Evolutionary conservation across 2,797 vertebrate species (phyloP).

Genomic region (Bryconaethiops microstoma): DNA sequence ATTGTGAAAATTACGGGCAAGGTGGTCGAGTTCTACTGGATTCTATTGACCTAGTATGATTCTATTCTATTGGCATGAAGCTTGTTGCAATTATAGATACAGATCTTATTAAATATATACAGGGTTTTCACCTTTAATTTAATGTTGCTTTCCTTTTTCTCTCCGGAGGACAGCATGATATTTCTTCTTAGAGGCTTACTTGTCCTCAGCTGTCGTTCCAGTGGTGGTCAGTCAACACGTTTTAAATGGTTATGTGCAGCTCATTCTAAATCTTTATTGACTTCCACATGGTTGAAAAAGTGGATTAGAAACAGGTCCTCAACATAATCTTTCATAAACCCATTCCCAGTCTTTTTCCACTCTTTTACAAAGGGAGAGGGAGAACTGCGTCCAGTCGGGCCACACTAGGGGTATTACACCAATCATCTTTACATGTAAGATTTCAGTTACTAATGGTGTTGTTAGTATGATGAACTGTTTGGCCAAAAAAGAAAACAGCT

Average conservation of each 20-base stretch:
- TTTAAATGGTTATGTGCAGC: constrained; percentile 26
- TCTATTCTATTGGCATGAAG: too few relatives aligned
- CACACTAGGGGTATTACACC: constrained; percentile 69
- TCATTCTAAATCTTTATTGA: constrained; percentile 35
- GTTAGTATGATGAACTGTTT: constrained; percentile 69
- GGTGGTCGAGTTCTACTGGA: too few relatives aligned
- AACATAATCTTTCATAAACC: constrained; percentile 39
- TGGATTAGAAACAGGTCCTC: constrained; percentile 49
- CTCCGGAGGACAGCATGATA: not conserved
- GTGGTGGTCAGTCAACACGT: constrained; percentile 29
- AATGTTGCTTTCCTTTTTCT: too few relatives aligned
- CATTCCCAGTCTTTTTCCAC: constrained; percentile 46
- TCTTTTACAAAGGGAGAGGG: constrained; percentile 48
- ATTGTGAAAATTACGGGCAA: too few relatives aligned
- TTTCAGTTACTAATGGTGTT: constrained; percentile 71
- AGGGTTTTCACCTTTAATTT: too few relatives aligned
- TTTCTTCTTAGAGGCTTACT: not conserved
- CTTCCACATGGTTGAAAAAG: constrained; percentile 45
- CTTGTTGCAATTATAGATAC: too few relatives aligned
- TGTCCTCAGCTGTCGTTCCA: constrained; percentile 24
- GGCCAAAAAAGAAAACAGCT: constrained; percentile 52
- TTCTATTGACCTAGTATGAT: too few relatives aligned
- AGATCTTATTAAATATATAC: too few relatives aligned
- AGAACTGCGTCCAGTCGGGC: constrained; percentile 66
- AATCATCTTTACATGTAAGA: constrained; percentile 67